Percentiles rank a stretch among this genome's conserved stretches.
phyloP scores from a whole-genome alignment of 2,113 vertebrate genomes.

The Pionites leucogaster region DNA sequence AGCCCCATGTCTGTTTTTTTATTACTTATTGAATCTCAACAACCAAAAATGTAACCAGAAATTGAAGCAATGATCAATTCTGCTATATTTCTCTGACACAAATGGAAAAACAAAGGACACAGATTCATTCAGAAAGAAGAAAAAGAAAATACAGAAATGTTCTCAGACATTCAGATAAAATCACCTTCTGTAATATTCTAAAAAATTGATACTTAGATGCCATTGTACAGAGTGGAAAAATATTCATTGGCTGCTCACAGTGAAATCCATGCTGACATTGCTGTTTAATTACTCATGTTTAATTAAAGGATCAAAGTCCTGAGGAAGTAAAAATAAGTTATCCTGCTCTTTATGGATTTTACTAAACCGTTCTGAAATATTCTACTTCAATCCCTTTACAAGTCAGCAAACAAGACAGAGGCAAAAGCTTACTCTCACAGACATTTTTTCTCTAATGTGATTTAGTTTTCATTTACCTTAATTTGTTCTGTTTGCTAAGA shows the following conservation, averaged over 20 bases:
- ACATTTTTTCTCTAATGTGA: background rate
- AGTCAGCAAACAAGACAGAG: background rate
- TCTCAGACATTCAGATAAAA: background rate
- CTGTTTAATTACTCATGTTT: background rate
- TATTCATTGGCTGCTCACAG: background rate
- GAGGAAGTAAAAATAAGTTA: background rate
- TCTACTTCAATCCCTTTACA: background rate
- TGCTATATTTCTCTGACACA: background rate
- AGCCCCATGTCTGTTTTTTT: background rate
- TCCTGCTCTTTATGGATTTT: background rate
- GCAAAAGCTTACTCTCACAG: background rate
- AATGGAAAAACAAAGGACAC: background rate
- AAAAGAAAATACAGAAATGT: background rate
- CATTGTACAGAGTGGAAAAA: background rate
- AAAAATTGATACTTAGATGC: background rate
- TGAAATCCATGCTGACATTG: background rate
- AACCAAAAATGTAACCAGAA: slow-evolving; percentile 1
- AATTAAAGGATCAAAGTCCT: background rate
- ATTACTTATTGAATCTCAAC: slow-evolving; percentile 42
- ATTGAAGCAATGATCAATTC: slow-evolving; percentile 28
- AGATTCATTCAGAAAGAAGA: background rate
- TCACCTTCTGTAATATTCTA: background rate
- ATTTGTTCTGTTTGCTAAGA: slow-evolving; percentile 43
- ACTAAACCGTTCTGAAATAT: background rate
- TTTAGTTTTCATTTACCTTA: slow-evolving; percentile 41